Base-by-base conservation (phyloP, 64 coral and sea anemone species). In the Orbicella faveolata region DNA sequence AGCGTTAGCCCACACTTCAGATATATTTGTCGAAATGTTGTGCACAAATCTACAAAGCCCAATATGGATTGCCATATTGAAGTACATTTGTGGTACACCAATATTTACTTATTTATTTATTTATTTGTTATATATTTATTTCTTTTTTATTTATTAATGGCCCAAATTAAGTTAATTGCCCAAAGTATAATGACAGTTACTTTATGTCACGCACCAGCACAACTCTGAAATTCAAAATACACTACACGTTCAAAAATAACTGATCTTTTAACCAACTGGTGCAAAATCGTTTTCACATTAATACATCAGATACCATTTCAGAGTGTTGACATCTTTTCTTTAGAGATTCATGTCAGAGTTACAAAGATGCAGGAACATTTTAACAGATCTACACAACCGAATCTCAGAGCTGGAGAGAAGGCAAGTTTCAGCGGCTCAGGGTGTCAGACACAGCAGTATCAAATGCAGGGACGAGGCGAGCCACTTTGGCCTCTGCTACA, bases 321-420 rank as follows among this genome's bases (percentile, higher is more conserved):
- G 9, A 57, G 7, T 57, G 54, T 57, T 57, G 13, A 19, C 18
- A 19, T 67, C 64, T 77, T 77, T 77, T 36, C 75, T 77, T 77
- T 77, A 77, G 75, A 48, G 41, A 77, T 52, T 23, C 16, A 77
- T 77, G 75, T 77, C 75, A 77, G 35, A 77, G 39, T 21, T 77
- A 14, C 75, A 77, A 48, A 77, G 41, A 77, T 77, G 75, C 21
- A 77, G 41, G 41, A 21, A 77, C 10, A 7, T 77, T 6, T 77
- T 77, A 48, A 48, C 75, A 13, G 75, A 77, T 48, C 41, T 77
- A 77, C 36, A 39, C 5, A 77, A 11, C 37, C 75, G 41, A 77
- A 34, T 77, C 36, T 51, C 75, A 2, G 36, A 77, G 14, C 18
- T 77, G 39, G 75, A 77, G 41, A 77, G 75, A 48, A 6, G 75